A percentile compares a stretch with the other conserved stretches of the same genome.
These are phyloP conservation scores for Bolinopsis microptera DNA, from an alignment of 37 sponge, comb jelly and placozoan species.

Conservation along the genomic window DNA sequence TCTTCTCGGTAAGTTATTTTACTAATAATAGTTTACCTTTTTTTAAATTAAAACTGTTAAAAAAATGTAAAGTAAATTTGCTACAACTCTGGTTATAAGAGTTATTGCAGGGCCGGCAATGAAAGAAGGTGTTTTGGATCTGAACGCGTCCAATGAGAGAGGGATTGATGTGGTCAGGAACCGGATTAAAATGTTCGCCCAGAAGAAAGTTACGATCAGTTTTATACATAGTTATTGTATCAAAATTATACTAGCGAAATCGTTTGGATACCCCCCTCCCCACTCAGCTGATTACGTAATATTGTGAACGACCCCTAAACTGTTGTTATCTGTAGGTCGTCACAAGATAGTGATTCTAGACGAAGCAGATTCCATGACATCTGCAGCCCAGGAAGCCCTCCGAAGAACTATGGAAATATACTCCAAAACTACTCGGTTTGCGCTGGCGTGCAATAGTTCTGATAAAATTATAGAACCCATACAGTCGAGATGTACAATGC, in stretches of 20 bases:
- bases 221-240: background rate
- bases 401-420: conserved; percentile 98
- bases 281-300: too few relatives aligned
- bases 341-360: conserved; percentile 99
- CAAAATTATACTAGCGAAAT: background rate
- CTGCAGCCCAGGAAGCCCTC: conserved; percentile 95
- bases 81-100: too few relatives aligned
- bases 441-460: conserved; percentile 95
- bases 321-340: conserved; percentile 76
- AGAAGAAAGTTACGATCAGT: conserved; percentile 75
- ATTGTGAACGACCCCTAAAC: too few relatives aligned
- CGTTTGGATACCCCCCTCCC: background rate
- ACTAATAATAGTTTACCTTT: too few relatives aligned
- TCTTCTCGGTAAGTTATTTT: conserved; percentile 73
- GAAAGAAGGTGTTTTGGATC: conserved; percentile 91
- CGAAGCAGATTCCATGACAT: conserved; percentile 99
- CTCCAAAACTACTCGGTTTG: conserved; percentile 95
- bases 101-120: conserved; percentile 70
- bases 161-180: conserved; percentile 99
- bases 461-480: conserved; percentile 99
- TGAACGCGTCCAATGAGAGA: conserved; percentile 98
- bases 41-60: too few relatives aligned
- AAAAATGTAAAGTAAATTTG: too few relatives aligned
- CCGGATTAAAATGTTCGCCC: conserved; percentile 95
- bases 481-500: conserved; percentile 94